These are phyloP conservation scores for Drosophila lacteicornis DNA, from an alignment of 1,140 invertebrate species.

Conservation along the genomic window DNA sequence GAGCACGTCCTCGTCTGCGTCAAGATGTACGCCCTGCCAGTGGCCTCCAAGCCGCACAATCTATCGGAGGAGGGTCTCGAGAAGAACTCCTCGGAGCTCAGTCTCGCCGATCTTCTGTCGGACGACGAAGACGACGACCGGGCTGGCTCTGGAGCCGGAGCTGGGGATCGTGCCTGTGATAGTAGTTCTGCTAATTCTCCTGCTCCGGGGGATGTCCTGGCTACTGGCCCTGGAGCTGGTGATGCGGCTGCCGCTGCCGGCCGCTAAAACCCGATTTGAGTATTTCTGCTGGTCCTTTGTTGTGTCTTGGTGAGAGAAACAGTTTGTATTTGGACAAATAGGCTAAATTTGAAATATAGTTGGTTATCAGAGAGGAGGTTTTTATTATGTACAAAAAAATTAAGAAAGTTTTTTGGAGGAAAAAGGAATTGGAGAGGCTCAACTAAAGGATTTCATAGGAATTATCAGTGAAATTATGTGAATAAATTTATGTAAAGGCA, in stretches of 20 bases:
- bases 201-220: not conserved
- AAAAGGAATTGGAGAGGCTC: not conserved
- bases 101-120: conserved; percentile 59
- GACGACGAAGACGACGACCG: conserved; percentile 45
- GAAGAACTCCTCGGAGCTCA: conserved; percentile 64
- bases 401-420: not conserved
- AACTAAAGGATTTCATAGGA: not conserved
- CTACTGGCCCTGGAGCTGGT: conserved; percentile 4
- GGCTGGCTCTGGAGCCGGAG: conserved; percentile 6
- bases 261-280: not conserved
- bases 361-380: not conserved
- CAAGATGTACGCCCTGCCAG: conserved; percentile 93
- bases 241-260: not conserved
- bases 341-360: conserved; percentile 19
- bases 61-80: conserved; percentile 49
- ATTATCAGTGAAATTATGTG: too few relatives aligned
- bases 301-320: conserved; percentile 30
- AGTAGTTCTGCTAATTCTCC: not conserved
- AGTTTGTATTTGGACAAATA: conserved; percentile 23
- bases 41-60: conserved; percentile 4
- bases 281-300: conserved; percentile 28
- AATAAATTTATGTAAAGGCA: too few relatives aligned
- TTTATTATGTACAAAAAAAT: too few relatives aligned
- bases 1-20: conserved; percentile 99
- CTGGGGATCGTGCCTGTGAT: conserved; percentile 8